A percentile compares a stretch with the other conserved stretches of the same genome.
These are phyloP conservation scores for Drosophila sproati DNA, from an alignment of 1,140 invertebrate species.

Conservation along the genomic window DNA sequence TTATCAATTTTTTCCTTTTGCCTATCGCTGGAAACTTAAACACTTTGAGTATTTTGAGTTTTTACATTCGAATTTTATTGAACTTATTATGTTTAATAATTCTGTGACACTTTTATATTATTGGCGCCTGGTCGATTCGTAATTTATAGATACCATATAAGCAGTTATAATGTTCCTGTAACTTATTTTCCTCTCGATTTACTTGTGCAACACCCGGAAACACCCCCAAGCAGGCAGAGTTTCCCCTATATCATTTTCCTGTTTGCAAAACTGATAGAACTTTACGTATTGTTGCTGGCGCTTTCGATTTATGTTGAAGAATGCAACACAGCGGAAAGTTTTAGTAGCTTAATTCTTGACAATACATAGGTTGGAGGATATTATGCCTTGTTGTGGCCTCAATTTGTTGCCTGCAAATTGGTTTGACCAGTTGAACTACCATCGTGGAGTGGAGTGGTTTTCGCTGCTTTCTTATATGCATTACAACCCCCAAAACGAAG, in stretches of 20 bases:
- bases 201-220: constrained; percentile 59
- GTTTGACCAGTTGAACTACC: constrained; percentile 56
- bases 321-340: constrained; percentile 71
- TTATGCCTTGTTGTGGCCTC: constrained; percentile 54
- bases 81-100: background rate
- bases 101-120: background rate
- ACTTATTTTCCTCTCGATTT: constrained; percentile 66
- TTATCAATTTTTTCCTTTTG: too few species aligned
- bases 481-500: constrained; percentile 46
- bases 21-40: too few species aligned
- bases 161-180: constrained; percentile 9
- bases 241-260: constrained; percentile 26
- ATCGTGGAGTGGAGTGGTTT: constrained; percentile 1
- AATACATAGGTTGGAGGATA: background rate
- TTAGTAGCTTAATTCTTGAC: constrained; percentile 40
- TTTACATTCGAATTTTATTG: background rate
- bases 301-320: constrained; percentile 72
- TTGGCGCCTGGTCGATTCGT: background rate
- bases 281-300: constrained; percentile 62
- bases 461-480: constrained; percentile 17
- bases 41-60: background rate
- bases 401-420: constrained; percentile 77
- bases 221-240: constrained; percentile 7
- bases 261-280: constrained; percentile 32
- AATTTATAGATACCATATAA: constrained; percentile 37